Evolutionary conservation across 2,113 vertebrate genomes (phyloP), one percentile per base, ranked within the genome.

Genomic region (Coreoperca whiteheadi): DNA sequence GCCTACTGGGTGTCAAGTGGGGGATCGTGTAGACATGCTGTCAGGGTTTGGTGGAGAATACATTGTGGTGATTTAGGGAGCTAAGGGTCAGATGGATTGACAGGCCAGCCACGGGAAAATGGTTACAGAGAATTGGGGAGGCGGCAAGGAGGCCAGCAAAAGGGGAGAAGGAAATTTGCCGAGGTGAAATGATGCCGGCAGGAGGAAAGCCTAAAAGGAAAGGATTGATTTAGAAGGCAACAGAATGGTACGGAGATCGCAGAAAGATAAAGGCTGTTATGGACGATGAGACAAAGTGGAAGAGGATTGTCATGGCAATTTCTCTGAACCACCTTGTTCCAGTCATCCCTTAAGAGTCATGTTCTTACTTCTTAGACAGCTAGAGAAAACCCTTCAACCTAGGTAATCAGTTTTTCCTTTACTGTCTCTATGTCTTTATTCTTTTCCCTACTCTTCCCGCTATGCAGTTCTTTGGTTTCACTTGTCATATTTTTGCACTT

Each of bases 11-110:
- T 91, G 93, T 92, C 89, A 93, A 92, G 88, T 79, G 79, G 86
- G 86, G 90, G 89, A 80, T 85, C 41, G 74, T 81, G 89, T 60
- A 39, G 87, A 90, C 89, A 84, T 82, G 85, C 89, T 90, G 90
- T 93, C 88, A 87, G 89, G 84, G 84, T 84, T 91, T 79, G 89
- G 87, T 71, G 83, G 46, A 84, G 89, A 91, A 94, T 94, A 88
- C 84, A 87, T 94, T 92, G 71, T 60, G 87, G 73, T 92, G 92
- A 94, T 94, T 94, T 94, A 92, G 82, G 82, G 80, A 88, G 89
- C 53, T 21, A 83, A 86, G 92, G 92, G 92, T 93, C 85, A 92
- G 87, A 77, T 83, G 84, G 90, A 89, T 85, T 87, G 89, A 92
- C 91, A 85, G 73, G 61, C 63, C 72, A 65, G 74, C 79, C 68